Conservation (phyloP, 1,140 invertebrate genomes). For the Penaeus indicus region DNA sequence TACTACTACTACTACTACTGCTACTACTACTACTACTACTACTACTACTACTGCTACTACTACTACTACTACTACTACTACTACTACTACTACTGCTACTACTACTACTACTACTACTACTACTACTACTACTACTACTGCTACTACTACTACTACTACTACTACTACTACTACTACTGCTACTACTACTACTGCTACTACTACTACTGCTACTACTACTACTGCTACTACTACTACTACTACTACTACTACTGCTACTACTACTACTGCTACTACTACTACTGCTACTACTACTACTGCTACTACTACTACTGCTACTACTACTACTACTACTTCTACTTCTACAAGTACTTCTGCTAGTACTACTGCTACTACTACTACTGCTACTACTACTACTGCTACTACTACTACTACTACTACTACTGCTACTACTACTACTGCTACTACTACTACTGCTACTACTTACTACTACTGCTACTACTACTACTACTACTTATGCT, state of each 20-base stretch:
- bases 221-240: not conserved
- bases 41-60: not conserved
- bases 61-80: not conserved
- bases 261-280: constrained; percentile 1
- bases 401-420: not conserved
- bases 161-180: not conserved
- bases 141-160: not conserved
- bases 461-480: too few species aligned
- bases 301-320: constrained; percentile 17
- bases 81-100: not conserved
- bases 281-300: not conserved
- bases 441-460: not conserved
- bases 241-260: not conserved
- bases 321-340: not conserved
- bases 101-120: not conserved
- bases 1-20: not conserved
- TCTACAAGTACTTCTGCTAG: not conserved
- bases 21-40: not conserved
- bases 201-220: not conserved
- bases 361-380: not conserved
- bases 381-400: constrained; percentile 2
- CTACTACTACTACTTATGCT: not conserved
- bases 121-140: not conserved
- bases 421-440: constrained; percentile 12
- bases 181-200: not conserved